Percentiles rank a stretch among this genome's conserved stretches.
These are phyloP conservation scores for Nylanderia fulva DNA, from an alignment of 1,140 invertebrate genomes.

Conservation along the genomic window DNA sequence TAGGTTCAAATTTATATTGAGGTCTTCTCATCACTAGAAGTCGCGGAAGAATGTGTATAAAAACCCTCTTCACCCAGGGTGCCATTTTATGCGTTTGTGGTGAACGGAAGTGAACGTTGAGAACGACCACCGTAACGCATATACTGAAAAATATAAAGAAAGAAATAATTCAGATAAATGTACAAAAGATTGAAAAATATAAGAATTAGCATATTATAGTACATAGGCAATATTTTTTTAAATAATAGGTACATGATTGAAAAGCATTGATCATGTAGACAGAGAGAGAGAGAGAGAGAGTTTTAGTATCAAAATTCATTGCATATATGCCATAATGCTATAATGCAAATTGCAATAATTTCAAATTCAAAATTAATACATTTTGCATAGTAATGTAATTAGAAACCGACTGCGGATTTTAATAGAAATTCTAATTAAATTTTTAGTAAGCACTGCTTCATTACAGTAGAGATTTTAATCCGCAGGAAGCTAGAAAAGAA, in stretches of 20 bases:
- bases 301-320: not conserved
- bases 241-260: not conserved
- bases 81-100: slow-evolving; percentile 98
- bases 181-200: not conserved
- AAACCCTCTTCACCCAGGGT: slow-evolving; percentile 96
- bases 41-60: slow-evolving; percentile 95
- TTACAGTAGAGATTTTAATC: slow-evolving; percentile 28
- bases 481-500: not conserved
- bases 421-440: slow-evolving; percentile 26
- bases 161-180: not conserved
- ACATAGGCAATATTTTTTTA: not conserved
- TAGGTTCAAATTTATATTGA: slow-evolving; percentile 92
- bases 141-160: slow-evolving; percentile 89
- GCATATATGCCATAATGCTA: no score
- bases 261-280: not conserved
- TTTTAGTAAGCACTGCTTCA: slow-evolving; percentile 26
- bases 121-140: slow-evolving; percentile 99
- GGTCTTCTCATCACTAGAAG: slow-evolving; percentile 94
- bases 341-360: not conserved
- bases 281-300: no score
- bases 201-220: not conserved
- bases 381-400: slow-evolving; percentile 1
- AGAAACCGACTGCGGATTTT: not conserved
- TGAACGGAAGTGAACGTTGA: slow-evolving; percentile 98
- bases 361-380: not conserved